Evolutionary conservation across 92 coral and sea anemone genomes (phyloP).

Genomic region (Phymanthus crucifer): DNA sequence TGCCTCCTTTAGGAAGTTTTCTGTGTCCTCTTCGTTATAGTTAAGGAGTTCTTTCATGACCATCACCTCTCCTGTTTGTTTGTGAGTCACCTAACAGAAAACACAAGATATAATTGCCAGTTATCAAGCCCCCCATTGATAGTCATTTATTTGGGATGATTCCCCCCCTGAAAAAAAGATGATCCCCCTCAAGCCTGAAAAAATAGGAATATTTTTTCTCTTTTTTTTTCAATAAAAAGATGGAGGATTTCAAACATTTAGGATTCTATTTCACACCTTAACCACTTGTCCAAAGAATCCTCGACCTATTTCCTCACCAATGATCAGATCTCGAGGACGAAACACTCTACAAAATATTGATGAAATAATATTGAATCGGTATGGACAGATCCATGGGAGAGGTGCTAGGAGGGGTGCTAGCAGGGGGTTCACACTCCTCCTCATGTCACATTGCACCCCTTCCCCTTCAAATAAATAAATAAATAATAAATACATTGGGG

Average conservation of each 20-base stretch:
- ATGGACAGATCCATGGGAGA: no score
- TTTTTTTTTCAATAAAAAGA: background rate
- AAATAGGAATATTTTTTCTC: no score
- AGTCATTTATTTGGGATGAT: no score
- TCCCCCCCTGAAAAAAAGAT: no score
- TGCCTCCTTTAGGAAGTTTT: constrained; percentile 89
- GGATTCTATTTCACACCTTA: constrained; percentile 52
- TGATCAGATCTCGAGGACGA: constrained; percentile 82
- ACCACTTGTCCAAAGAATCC: constrained; percentile 99
- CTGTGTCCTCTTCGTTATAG: constrained; percentile 72
- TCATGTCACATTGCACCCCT: no score
- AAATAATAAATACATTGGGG: no score
- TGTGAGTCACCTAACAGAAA: constrained; percentile 82
- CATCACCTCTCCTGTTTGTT: constrained; percentile 91
- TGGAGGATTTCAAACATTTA: background rate
- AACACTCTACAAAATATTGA: constrained; percentile 67
- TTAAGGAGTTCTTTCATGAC: constrained; percentile 85
- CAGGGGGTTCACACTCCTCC: no score
- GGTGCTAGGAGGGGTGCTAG: no score
- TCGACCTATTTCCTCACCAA: constrained; percentile 93
- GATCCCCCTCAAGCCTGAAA: no score
- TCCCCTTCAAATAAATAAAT: no score
- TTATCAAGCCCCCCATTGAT: no score
- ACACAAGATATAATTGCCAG: background rate
- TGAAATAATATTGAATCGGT: no score